Evolutionary conservation across 2,797 vertebrate species (phyloP).

Genomic region (Pseudochaenichthys georgianus): DNA sequence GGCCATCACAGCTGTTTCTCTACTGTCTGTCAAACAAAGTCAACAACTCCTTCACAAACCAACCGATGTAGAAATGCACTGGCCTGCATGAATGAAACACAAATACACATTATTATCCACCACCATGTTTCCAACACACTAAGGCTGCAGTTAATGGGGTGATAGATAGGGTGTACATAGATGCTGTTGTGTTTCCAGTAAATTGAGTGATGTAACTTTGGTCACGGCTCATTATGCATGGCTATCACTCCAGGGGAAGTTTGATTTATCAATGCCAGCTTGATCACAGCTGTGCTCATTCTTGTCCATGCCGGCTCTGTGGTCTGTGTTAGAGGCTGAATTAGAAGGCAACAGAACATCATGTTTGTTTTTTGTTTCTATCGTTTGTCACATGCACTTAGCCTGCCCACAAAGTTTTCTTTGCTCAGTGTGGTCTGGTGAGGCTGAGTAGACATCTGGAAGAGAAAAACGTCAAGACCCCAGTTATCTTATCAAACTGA

Average conservation of each 20-base stretch:
- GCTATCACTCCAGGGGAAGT: conserved; percentile 41
- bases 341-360: conserved; percentile 13
- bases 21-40: too few species aligned
- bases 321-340: conserved; percentile 8
- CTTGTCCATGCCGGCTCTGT: conserved; percentile 12
- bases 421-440: conserved; percentile 16
- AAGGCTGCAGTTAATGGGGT: conserved; percentile 18
- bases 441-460: background rate
- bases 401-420: background rate
- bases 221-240: conserved; percentile 61
- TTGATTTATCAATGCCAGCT: conserved; percentile 63
- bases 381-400: conserved; percentile 13
- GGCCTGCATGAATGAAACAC: background rate
- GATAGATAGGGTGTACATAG: conserved; percentile 26
- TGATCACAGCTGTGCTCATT: conserved; percentile 50
- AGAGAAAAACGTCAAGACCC: background rate
- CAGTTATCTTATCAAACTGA: background rate
- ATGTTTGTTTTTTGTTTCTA: conserved; percentile 22
- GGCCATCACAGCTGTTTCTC: too few species aligned
- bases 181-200: conserved; percentile 42
- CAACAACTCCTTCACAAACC: background rate
- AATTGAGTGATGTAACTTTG: conserved; percentile 56
- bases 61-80: background rate
- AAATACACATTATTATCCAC: background rate
- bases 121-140: background rate